Percentiles rank a stretch among this genome's conserved stretches.
Conservation (phyloP, 1,140 invertebrate species). For the Atta cephalotes region DNA sequence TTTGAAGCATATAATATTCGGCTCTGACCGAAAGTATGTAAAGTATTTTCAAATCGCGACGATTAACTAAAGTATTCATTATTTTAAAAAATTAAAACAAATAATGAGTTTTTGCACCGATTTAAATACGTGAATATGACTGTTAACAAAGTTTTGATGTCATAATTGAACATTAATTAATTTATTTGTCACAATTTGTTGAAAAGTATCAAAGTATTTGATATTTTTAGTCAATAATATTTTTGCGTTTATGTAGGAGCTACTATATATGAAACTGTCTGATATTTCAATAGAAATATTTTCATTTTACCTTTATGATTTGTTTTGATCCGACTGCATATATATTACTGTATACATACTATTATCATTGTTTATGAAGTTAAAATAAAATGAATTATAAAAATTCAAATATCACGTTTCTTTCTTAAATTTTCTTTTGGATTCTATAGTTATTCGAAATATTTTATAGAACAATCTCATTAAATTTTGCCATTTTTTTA, state of each 20-base stretch:
- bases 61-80: not conserved
- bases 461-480: not conserved
- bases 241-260: not conserved
- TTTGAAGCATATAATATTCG: constrained; percentile 7
- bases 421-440: not conserved
- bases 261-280: not conserved
- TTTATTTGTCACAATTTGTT: not conserved
- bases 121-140: not conserved
- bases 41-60: not conserved
- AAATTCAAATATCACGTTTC: not conserved
- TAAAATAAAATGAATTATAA: constrained; percentile 20
- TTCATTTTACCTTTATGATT: not conserved
- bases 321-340: not conserved
- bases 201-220: not conserved
- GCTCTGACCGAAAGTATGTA: not conserved
- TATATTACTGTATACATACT: not conserved
- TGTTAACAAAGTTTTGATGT: not conserved
- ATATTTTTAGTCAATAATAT: constrained; percentile 6
- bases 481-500: not conserved
- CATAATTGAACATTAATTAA: not conserved
- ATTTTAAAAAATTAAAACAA: not conserved
- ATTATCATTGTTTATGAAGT: not conserved
- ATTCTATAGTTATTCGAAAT: not conserved
- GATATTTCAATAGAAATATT: constrained; percentile 12
- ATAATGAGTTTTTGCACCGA: not conserved